Evolutionary conservation across 1,140 invertebrate genomes (phyloP), one percentile per base, ranked within the genome.

Genomic region (Scaptodrosophila lebanonensis): DNA sequence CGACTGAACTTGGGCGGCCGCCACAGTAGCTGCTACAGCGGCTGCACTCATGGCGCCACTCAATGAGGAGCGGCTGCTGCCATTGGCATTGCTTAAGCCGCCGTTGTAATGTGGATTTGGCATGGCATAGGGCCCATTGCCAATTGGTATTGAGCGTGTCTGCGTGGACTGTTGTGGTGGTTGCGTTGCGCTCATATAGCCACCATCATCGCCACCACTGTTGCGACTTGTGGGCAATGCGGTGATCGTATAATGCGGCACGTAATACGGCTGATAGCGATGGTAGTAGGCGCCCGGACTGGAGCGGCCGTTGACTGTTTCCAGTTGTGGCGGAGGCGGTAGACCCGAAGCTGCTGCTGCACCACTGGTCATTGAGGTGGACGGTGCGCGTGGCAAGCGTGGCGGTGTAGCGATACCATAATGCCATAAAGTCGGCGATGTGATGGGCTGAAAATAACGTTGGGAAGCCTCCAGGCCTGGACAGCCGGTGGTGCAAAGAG

Each of bases 11-110:
- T 79, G 79, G 1, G 72, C 79, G 3, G 79, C 79, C 0, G 72
- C 79, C 8, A 75, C 79, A 1, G 77, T 73, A 0, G 66, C 69
- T 8, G 79, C 79, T 5, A 73, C 79, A 12, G 76, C 76, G n/a
- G 76, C 76, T 1, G 76, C 76, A 36, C 58, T 83, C 29, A 76
- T 27, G 0, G 76, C 76, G 6, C 66, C 77, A 1, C 73, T 73
- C 3, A 79, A 29, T 0, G 77, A 79, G 1, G 79, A 79, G 1
- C 79, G 72, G 59, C 72, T 83, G 13, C 76, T 83, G 0, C 77
- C 79, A 20, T 53, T 57, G 27, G 32, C 36, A 17, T 53, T 54
- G 6, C 49, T 63, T 6, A 65, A 35, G 1, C 58, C 66, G 5
- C 75, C 70, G 25, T 69, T 66, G 43, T 72, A 72, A 35, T 72